Evolutionary conservation across 2,797 vertebrate species (phyloP).

Genomic region (Telmatherina bonti): DNA sequence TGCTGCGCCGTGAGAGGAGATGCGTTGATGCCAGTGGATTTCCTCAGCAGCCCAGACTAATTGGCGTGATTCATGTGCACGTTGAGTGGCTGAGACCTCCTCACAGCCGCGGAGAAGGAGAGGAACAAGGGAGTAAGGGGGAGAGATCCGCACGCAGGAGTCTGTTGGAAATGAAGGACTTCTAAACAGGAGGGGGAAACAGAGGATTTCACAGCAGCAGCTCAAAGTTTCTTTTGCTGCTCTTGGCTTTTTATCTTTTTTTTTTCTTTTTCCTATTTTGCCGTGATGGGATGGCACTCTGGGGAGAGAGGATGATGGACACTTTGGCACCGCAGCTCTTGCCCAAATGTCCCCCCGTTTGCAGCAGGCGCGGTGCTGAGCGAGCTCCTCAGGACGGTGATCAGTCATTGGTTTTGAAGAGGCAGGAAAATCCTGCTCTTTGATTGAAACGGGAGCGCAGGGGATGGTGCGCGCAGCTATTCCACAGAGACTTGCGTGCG

Average conservation of each 20-base stretch:
- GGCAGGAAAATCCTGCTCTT: conserved; percentile 63
- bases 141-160: conserved; percentile 44
- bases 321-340: conserved; percentile 65
- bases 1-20: conserved; percentile 44
- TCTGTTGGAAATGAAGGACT: conserved; percentile 55
- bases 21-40: conserved; percentile 50
- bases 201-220: conserved; percentile 32
- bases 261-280: background rate
- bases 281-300: conserved; percentile 70
- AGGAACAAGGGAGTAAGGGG: conserved; percentile 38
- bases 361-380: conserved; percentile 67
- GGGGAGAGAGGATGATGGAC: conserved; percentile 70
- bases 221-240: conserved; percentile 71
- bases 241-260: conserved; percentile 2
- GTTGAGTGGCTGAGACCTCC: conserved; percentile 63
- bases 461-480: conserved; percentile 75
- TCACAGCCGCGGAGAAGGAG: conserved; percentile 40
- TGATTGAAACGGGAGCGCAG: conserved; percentile 55
- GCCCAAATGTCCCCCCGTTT: conserved; percentile 54
- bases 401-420: conserved; percentile 78
- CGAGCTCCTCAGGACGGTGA: conserved; percentile 67
- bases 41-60: conserved; percentile 67
- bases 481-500: conserved; percentile 77
- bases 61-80: conserved; percentile 72
- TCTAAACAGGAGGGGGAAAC: conserved; percentile 18